Evolutionary conservation across 1,140 invertebrate species (phyloP), one percentile per base, ranked within the genome.

Genomic region (Calosoma granatense): DNA sequence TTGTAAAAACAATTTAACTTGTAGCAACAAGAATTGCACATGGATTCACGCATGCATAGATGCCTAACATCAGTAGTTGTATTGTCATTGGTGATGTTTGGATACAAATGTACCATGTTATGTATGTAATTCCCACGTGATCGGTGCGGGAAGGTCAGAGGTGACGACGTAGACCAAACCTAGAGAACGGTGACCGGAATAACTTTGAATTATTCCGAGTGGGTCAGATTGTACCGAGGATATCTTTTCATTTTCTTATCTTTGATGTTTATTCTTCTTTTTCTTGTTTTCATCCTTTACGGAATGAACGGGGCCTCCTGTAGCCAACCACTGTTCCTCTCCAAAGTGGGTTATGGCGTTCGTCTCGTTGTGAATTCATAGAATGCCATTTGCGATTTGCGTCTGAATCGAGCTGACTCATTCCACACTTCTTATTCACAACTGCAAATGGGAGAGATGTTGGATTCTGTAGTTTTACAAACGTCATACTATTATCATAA

Each of bases 181-280:
- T 14, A 30, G 14, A 30, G 6, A 30, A 30, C 26, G 14, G 26
- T 30, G 26, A 30, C 26, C 26, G 26, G 14, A 30, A 30, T 30
- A 30, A 30, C 6, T 30, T 30, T 30, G 26, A 30, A 30, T 30
- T 30, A 30, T 30, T 30, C 26, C 26, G 26, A 4, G 26, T 30
- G 26, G n/a, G 26, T 30, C 26, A 30, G 26, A 47, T 47, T 17
- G 41, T 17, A 47, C 17, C 41, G 15, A 47, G 41, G 17, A 17
- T 47, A 47, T 47, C 41, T 47, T 9, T 47, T 47, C 41, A 47
- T 47, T 47, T 47, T 47, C 41, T 47, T 47, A 47, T 47, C 41
- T 47, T 47, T 47, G 9, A 47, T 47, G 15, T 17, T 47, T 17
- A 47, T 47, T 47, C 6, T 47, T 36, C n/a, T n/a, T 36, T 9